A percentile compares a stretch with the other conserved stretches of the same genome.
phyloP scores from a whole-genome alignment of 2,797 vertebrate genomes.

The Liasis olivaceus region DNA sequence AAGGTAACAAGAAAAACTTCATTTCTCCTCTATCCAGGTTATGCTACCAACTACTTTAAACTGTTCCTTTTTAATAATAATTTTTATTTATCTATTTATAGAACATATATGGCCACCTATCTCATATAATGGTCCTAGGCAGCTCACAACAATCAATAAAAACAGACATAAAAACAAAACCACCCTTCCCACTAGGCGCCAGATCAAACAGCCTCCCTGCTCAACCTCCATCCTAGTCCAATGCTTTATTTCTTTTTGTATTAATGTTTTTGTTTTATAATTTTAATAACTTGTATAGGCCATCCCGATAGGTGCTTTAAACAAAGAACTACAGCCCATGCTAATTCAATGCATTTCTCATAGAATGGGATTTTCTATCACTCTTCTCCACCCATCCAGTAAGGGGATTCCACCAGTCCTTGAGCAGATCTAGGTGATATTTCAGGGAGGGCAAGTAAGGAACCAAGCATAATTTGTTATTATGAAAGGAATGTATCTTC shows the following conservation, averaged over 20 bases:
- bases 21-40: background rate
- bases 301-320: background rate
- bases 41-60: background rate
- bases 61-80: background rate
- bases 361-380: background rate
- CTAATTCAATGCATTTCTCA: background rate
- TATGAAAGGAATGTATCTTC: background rate
- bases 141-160: background rate
- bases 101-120: background rate
- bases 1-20: background rate
- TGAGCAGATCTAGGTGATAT: background rate
- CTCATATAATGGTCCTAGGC: background rate
- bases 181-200: background rate
- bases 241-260: background rate
- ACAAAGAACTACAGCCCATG: background rate
- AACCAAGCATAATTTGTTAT: background rate
- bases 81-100: background rate
- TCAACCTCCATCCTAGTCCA: background rate
- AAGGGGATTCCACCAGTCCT: background rate
- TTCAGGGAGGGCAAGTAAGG: background rate
- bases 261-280: background rate
- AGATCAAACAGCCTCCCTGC: background rate
- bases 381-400: background rate
- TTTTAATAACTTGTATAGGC: background rate
- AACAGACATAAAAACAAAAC: background rate